These are phyloP conservation scores for Rhopalosiphum nymphaeae DNA, from an alignment of 2,888 invertebrate genomes.

Conservation along the genomic window DNA sequence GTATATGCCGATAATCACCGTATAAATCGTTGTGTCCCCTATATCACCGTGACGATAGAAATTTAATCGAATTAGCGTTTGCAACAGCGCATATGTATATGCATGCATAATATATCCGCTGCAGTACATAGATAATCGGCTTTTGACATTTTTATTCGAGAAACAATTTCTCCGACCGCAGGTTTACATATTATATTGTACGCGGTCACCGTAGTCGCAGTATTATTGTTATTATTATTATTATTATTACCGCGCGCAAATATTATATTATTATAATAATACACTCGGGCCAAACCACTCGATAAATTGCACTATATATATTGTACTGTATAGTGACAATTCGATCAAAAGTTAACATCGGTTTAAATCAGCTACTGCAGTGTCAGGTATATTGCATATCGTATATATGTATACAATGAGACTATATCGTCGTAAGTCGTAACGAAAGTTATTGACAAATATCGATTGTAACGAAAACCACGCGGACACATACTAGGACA, in stretches of 20 bases:
- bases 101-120: not conserved
- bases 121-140: not conserved
- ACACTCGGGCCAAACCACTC: not conserved
- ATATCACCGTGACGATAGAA: not conserved
- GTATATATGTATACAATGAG: not conserved
- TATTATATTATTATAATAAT: not conserved
- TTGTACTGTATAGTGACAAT: not conserved
- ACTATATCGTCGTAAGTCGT: not conserved
- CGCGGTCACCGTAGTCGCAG: not conserved
- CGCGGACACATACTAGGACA: constrained; percentile 28
- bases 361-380: not conserved
- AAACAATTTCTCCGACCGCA: not conserved
- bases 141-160: constrained; percentile 17
- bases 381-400: not conserved
- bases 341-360: not conserved
- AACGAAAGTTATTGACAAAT: not conserved
- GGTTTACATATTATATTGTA: not conserved
- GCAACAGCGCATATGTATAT: not conserved
- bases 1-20: not conserved
- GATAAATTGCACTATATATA: constrained; percentile 4
- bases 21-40: not conserved
- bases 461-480: constrained; percentile 31
- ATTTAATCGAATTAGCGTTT: constrained; percentile 11
- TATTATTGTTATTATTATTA: not conserved
- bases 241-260: not conserved